Conservation (phyloP, 2,113 vertebrate species). For the Amia ocellicauda region DNA sequence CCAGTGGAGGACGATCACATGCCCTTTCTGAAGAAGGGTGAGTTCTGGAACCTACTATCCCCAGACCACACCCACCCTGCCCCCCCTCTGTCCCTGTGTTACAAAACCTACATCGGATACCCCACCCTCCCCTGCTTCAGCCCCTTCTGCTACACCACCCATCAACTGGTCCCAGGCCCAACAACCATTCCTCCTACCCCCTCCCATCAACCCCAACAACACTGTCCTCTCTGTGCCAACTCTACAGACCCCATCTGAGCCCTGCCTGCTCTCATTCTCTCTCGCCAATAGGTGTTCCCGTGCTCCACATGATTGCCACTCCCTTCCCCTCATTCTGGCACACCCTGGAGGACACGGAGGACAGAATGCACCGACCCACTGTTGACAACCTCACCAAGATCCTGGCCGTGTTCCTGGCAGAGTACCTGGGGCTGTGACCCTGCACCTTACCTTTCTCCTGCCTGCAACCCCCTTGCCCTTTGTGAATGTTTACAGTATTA, state of each 20-base stretch:
- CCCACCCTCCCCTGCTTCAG: too few species aligned
- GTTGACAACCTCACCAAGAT: slow-evolving; percentile 79
- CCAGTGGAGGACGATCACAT: slow-evolving; percentile 83
- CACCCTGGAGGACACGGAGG: slow-evolving; percentile 73
- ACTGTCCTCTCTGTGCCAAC: too few species aligned
- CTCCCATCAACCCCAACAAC: too few species aligned
- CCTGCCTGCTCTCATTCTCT: background rate
- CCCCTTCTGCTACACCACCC: too few species aligned
- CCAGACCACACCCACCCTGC: too few species aligned
- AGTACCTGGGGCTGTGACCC: slow-evolving; percentile 72
- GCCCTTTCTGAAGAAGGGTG: slow-evolving; percentile 81
- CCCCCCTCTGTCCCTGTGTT: too few species aligned
- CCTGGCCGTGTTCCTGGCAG: slow-evolving; percentile 73
- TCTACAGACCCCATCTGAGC: too few species aligned
- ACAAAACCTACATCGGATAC: too few species aligned
- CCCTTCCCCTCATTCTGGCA: slow-evolving; percentile 89
- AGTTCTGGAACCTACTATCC: background rate
- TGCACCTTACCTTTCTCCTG: background rate
- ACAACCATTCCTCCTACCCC: too few species aligned
- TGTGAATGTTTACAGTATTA: too few species aligned
- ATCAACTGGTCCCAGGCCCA: too few species aligned
- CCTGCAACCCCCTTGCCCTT: background rate
- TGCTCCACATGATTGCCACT: slow-evolving; percentile 82
- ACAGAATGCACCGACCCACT: slow-evolving; percentile 76
- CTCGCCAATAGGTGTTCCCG: slow-evolving; percentile 62